Evolutionary conservation across 92 coral and sea anemone genomes (phyloP).

Genomic region (Palythoa caribaeorum): DNA sequence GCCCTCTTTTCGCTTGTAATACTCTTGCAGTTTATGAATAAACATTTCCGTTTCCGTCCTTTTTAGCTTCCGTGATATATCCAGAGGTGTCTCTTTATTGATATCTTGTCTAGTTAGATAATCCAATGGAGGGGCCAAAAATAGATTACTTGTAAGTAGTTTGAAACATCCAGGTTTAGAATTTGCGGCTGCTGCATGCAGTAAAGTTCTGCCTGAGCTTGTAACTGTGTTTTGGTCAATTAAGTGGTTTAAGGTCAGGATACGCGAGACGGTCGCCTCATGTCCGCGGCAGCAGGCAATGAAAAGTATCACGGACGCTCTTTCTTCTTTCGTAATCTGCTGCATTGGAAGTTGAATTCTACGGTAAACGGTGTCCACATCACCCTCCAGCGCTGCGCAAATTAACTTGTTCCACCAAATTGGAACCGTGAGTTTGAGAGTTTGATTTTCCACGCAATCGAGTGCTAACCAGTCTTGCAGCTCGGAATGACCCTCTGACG

Average conservation of each 20-base stretch:
- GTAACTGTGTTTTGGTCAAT: conserved; percentile 61
- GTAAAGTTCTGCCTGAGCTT: conserved; percentile 71
- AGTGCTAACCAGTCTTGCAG: conserved; percentile 62
- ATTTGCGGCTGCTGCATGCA: conserved; percentile 81
- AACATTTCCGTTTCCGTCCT: conserved; percentile 56
- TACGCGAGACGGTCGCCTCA: conserved; percentile 56
- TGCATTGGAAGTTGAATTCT: conserved; percentile 89
- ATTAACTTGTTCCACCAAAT: conserved; percentile 86
- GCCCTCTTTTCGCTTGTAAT: conserved; percentile 27
- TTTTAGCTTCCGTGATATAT: conserved; percentile 71
- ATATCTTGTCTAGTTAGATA: conserved; percentile 62
- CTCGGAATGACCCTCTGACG: conserved; percentile 61
- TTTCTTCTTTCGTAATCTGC: conserved; percentile 76
- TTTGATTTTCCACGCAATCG: conserved; percentile 33
- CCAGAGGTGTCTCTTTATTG: conserved; percentile 69
- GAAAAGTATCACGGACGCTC: conserved; percentile 78
- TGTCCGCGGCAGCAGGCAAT: conserved; percentile 79
- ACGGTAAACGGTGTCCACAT: conserved; percentile 78
- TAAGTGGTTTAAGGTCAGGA: conserved; percentile 47
- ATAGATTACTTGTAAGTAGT: conserved; percentile 59
- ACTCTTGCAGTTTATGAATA: conserved; percentile 58
- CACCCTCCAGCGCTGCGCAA: conserved; percentile 78
- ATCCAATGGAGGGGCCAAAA: conserved; percentile 48
- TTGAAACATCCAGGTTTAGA: conserved; percentile 69
- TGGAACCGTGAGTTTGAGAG: conserved; percentile 72